Percentiles rank a stretch among this genome's conserved stretches.
Evolutionary conservation across 1,140 invertebrate species (phyloP).

Genomic region (Lepidostoma basale): DNA sequence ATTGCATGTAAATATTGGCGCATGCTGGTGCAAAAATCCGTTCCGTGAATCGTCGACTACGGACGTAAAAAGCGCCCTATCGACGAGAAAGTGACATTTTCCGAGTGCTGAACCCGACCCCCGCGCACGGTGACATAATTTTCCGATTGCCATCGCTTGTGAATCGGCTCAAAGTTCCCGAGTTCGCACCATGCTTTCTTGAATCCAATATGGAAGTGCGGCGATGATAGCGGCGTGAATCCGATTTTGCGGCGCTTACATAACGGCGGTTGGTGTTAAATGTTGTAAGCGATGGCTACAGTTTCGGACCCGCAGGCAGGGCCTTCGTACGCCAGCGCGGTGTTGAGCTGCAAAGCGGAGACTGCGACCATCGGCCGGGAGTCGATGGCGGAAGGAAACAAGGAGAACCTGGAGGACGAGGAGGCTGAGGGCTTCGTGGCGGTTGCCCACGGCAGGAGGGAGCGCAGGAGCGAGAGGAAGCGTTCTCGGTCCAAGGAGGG

Average conservation of each 20-base stretch:
- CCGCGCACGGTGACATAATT: neutral
- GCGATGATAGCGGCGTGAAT: conserved; percentile 10
- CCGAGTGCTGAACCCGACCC: too few relatives aligned
- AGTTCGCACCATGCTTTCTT: conserved; percentile 30
- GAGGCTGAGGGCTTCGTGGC: conserved; percentile 61
- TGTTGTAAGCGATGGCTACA: conserved; percentile 28
- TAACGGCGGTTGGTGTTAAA: neutral
- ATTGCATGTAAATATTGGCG: conserved; percentile 34
- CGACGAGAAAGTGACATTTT: conserved; percentile 5
- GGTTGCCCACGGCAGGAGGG: conserved; percentile 52
- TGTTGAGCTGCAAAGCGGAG: conserved; percentile 54
- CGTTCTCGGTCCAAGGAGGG: conserved; percentile 51
- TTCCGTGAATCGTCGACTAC: conserved; percentile 28
- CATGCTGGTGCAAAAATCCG: conserved; percentile 58
- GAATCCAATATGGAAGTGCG: conserved; percentile 42
- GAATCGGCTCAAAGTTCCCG: neutral
- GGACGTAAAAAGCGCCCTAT: neutral
- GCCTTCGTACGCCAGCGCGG: conserved; percentile 59
- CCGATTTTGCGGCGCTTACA: conserved; percentile 18
- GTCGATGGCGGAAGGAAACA: conserved; percentile 48
- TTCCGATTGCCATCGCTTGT: conserved; percentile 3
- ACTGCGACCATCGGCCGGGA: neutral
- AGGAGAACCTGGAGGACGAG: conserved; percentile 57
- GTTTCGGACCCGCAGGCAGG: conserved; percentile 48
- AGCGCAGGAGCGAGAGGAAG: conserved; percentile 33